These are phyloP conservation scores for Belgica antarctica DNA, from an alignment of 2,888 invertebrate species.

Conservation along the genomic window DNA sequence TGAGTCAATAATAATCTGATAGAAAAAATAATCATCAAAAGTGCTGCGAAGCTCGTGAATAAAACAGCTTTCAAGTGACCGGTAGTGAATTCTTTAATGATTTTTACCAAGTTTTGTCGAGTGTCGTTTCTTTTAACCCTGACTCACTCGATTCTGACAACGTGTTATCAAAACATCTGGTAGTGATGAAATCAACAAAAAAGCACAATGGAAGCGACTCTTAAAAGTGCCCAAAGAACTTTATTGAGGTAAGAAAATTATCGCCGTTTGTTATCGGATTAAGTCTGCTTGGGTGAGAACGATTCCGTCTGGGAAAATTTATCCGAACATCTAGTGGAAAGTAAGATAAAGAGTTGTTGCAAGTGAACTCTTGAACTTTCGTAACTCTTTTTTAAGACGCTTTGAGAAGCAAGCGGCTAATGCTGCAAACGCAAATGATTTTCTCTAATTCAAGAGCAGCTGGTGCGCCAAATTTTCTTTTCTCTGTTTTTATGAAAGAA, in stretches of 20 bases:
- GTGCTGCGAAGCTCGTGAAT: slow-evolving; percentile 10
- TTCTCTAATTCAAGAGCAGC: slow-evolving; percentile 20
- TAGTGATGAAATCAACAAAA: slow-evolving; percentile 18
- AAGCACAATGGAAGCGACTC: slow-evolving; percentile 14
- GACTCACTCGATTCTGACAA: not conserved
- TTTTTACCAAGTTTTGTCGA: not conserved
- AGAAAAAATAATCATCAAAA: slow-evolving; percentile 21
- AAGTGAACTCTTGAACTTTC: not conserved
- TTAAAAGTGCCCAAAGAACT: not conserved
- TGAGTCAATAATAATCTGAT: slow-evolving; percentile 25
- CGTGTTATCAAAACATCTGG: slow-evolving; percentile 13
- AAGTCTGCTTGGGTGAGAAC: not conserved
- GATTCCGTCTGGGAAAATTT: not conserved
- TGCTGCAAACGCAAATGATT: not conserved
- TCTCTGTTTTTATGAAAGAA: not conserved
- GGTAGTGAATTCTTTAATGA: no score
- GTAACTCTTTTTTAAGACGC: not conserved
- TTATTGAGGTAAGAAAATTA: slow-evolving; percentile 11
- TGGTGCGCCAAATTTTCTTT: slow-evolving; percentile 21
- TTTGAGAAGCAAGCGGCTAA: not conserved
- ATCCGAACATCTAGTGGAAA: not conserved
- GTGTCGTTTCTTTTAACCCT: slow-evolving; percentile 11
- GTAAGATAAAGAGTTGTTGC: not conserved
- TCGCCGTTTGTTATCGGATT: not conserved
- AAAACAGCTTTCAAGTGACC: no score